Base-by-base conservation (phyloP, 2,888 invertebrate genomes). In the Pseudococcus viburni region DNA sequence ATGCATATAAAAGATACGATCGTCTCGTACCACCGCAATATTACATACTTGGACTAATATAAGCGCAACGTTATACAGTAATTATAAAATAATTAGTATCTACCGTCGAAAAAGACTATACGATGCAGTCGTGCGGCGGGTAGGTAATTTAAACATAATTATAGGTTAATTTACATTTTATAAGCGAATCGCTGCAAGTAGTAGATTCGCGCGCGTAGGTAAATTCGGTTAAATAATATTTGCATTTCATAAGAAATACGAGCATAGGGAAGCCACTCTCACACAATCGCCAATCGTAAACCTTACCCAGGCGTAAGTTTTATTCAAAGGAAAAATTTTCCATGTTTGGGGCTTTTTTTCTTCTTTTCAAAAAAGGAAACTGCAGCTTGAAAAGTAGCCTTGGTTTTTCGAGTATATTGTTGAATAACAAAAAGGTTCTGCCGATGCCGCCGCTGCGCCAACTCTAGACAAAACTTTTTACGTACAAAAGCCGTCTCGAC, bases 341-440 rank as follows among this genome's bases (percentile, higher is more conserved):
- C 68, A 33, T 73, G 68, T 73, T 19, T 19, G n/a, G 15, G 15
- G 9, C 17, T 0, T 51, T 17, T 51, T 17, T 51, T 51, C 17
- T 17, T 12, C 51, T 17, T 51, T 51, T 51, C 5, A 64, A 4
- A 73, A 59, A 59, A 59, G 59, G 12, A 73, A 73, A 73, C 33
- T 59, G 8, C 11, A 73, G 26, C 26, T 33, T 33, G 26, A 33
- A 33, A 73, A 73, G 33, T 73, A 73, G 68, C 68, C 68, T 80
- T n/a, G 42, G 80, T 42, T 80, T 80, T 80, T 46, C 68, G 80
- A 11, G 55, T 17, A 19, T 59, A 80, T 80, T 73, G 80, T 80
- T 80, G 80, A 80, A 80, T 80, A 80, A 80, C 80, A 80, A 80
- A 42, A 80, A 80, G 80, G 42, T 80, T 80, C n/a, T 12, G 42